Percentiles rank a stretch among this genome's conserved stretches.
Conservation (phyloP, 2,797 vertebrate species). For the Stomatorhinus walkeri region DNA sequence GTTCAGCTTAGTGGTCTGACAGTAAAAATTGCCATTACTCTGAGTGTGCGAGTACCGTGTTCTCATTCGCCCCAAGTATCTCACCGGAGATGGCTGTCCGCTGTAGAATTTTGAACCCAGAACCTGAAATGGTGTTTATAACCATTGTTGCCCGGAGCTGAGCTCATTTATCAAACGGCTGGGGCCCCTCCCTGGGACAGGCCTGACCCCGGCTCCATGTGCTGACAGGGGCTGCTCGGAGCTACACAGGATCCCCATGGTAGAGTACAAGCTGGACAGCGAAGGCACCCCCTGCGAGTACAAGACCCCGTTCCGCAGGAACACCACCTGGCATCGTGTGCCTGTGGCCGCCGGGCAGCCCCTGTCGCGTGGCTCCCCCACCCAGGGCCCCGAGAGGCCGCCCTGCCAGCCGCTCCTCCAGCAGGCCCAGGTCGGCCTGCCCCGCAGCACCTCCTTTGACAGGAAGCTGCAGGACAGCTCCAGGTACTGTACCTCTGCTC, state of each 20-base stretch:
- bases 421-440: slow-evolving; percentile 75
- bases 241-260: slow-evolving; percentile 94
- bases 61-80: neutral
- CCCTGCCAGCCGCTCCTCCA: slow-evolving; percentile 84
- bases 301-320: slow-evolving; percentile 94
- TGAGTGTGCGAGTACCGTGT: neutral
- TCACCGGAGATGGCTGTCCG: neutral
- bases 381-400: slow-evolving; percentile 76
- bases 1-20: neutral
- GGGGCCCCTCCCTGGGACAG: neutral
- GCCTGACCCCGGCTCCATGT: neutral
- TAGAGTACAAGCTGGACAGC: slow-evolving; percentile 96
- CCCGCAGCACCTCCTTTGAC: slow-evolving; percentile 91
- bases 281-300: slow-evolving; percentile 95
- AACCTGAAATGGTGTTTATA: neutral
- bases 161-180: neutral
- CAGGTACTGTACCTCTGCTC: slow-evolving; percentile 60
- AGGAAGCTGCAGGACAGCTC: slow-evolving; percentile 84
- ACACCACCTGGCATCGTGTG: slow-evolving; percentile 94
- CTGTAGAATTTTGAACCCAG: neutral
- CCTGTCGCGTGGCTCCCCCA: slow-evolving; percentile 76
- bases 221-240: slow-evolving; percentile 85
- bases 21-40: neutral
- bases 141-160: neutral
- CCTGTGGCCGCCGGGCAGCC: slow-evolving; percentile 72